phyloP scores from a whole-genome alignment of 2,113 vertebrate genomes.

The Pteropus alecto region DNA sequence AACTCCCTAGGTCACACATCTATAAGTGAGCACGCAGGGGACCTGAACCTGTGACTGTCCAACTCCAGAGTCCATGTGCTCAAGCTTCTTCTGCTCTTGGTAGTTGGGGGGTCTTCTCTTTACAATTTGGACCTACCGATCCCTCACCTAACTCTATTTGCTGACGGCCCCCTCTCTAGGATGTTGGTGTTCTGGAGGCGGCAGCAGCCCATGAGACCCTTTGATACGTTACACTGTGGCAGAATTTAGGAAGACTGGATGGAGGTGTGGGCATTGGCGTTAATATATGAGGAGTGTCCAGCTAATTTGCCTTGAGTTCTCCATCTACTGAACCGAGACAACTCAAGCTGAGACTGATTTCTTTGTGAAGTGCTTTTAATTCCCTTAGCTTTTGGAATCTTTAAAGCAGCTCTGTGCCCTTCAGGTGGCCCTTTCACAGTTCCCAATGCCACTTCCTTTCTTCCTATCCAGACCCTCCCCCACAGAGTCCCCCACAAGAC shows the following conservation, averaged over 20 bases:
- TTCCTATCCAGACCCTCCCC: background rate
- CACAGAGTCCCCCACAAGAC: background rate
- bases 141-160: rapidly evolving
- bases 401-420: background rate
- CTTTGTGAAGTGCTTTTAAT: background rate
- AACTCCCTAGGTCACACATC: background rate
- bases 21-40: background rate
- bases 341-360: background rate
- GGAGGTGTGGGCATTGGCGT: too few relatives aligned
- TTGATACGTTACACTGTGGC: background rate
- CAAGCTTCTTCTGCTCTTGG: background rate
- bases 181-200: background rate
- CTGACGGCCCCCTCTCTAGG: background rate
- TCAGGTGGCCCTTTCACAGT: background rate
- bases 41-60: background rate
- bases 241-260: background rate
- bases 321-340: background rate
- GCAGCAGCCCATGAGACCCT: background rate
- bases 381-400: background rate
- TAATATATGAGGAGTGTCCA: background rate
- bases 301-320: background rate
- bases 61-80: background rate
- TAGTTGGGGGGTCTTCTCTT: background rate
- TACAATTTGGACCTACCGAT: background rate
- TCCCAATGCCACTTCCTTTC: background rate